Evolutionary conservation across 2,797 vertebrate species (phyloP), one percentile per base, ranked within the genome.

Genomic region (Pipistrellus kuhlii): DNA sequence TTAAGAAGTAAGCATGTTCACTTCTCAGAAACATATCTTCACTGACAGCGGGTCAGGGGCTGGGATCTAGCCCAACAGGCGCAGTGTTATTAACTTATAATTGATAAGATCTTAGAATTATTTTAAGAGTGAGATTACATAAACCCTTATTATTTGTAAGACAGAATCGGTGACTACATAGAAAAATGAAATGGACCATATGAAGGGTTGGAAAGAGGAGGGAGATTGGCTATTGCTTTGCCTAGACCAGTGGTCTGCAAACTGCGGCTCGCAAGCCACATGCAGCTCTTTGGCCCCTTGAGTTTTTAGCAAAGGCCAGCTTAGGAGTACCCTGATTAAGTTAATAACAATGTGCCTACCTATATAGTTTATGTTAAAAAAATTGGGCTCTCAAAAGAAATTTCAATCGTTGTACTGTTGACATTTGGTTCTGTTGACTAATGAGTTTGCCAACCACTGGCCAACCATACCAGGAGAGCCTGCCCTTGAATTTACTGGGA

Each of bases 1-100:
- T 86, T 85, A 27, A 27, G 48, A 75, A 84, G 77, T 77, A 84
- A 90, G 57, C 38, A 15, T 86, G 30, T 75, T 94, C 76, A 30
- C 77, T 92, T 73, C 94, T 94, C 92, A 62, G 18, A 92, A 85
- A 32, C 90, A 6, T 35, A 14, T 80, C 8, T 78, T 96, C 93
- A 41, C 88, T 78, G 82, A 94, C 57, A 97, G 35, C 38, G 27
- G 85, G 89, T 94, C 88, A 92, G 77, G 64, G 96, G 55, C 14
- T 91, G 93, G 89, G 13, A 23, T 51, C 91, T 92, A n/a, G 25
- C 91, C 30, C 92, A 94, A 88, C 78, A 57, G 21, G 55, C 85
- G 27, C 5, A 84, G 4, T 30, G 64, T 51, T 94, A 59, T 55
- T 97, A 93, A 84, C 81, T 15, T 90, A 84, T 38, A 15, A 88